A percentile compares a stretch with the other conserved stretches of the same genome.
Conservation (phyloP, 2,888 invertebrate genomes). For the Caenorhabditis becei region DNA sequence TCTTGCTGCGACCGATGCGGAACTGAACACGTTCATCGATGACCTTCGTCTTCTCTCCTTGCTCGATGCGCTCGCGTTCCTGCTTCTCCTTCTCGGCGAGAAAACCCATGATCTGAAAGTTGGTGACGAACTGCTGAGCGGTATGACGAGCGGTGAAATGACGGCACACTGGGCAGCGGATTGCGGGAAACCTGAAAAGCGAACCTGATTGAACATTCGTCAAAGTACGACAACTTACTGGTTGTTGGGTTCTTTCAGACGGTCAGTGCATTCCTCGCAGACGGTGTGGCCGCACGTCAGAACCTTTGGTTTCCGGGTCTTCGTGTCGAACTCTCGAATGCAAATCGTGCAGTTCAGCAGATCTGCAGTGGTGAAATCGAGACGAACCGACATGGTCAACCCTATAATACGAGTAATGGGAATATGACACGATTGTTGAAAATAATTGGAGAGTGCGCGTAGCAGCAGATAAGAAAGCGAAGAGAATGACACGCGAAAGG, state of each 20-base stretch:
- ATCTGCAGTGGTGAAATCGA: slow-evolving; percentile 32
- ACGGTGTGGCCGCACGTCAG: slow-evolving; percentile 38
- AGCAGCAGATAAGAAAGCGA: not conserved
- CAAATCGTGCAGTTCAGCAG: slow-evolving; percentile 39
- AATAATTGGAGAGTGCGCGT: not conserved
- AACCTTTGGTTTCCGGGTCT: slow-evolving; percentile 37
- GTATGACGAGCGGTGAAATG: not conserved
- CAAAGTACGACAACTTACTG: not conserved
- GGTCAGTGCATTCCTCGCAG: slow-evolving; percentile 27
- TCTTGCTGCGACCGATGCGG: slow-evolving; percentile 19
- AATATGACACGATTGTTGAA: not conserved
- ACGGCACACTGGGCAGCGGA: slow-evolving; percentile 47
- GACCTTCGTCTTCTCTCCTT: slow-evolving; percentile 3
- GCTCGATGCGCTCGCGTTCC: slow-evolving; percentile 7
- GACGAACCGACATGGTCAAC: slow-evolving; percentile 16
- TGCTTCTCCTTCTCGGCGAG: slow-evolving; percentile 39
- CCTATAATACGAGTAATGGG: not conserved
- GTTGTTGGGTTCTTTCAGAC: not conserved
- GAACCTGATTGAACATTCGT: slow-evolving; percentile 2
- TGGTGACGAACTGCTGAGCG: slow-evolving; percentile 21
- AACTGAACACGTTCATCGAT: slow-evolving; percentile 15
- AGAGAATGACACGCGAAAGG: not conserved
- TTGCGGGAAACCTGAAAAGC: not conserved
- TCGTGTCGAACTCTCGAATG: slow-evolving; percentile 31
- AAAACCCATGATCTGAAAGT: slow-evolving; percentile 38